phyloP scores from a whole-genome alignment of 2,113 vertebrate species.

The Potamarius usumacintae region DNA sequence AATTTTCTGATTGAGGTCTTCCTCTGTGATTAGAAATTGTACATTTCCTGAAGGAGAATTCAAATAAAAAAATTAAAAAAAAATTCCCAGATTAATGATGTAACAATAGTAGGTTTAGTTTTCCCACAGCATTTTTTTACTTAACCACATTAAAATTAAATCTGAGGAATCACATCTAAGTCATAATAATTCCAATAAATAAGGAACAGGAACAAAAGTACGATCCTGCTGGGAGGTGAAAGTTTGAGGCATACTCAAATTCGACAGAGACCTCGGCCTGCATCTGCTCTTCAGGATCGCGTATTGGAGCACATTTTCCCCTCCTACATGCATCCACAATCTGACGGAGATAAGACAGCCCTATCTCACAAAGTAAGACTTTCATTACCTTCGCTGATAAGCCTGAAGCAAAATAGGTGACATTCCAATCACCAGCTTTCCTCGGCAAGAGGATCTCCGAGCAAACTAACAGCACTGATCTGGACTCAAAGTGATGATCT shows the following conservation, averaged over 20 bases:
- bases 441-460: slow-evolving; percentile 17
- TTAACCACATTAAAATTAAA: background rate
- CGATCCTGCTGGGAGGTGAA: background rate
- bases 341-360: slow-evolving; percentile 31
- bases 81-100: background rate
- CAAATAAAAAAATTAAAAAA: background rate
- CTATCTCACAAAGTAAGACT: slow-evolving; percentile 64
- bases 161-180: background rate
- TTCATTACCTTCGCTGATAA: slow-evolving; percentile 70
- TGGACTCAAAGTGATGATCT: slow-evolving; percentile 39
- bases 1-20: background rate
- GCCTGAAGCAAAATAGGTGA: slow-evolving; percentile 69
- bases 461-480: slow-evolving; percentile 45
- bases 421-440: slow-evolving; percentile 66
- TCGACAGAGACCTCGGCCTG: background rate
- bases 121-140: background rate
- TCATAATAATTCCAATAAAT: background rate
- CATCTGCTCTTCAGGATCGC: background rate
- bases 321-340: slow-evolving; percentile 5
- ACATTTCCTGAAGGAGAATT: background rate
- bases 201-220: background rate
- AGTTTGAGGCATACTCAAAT: background rate
- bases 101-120: background rate
- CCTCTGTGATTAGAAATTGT: background rate
- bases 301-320: slow-evolving; percentile 14